Conservation (phyloP, 2,888 invertebrate species). For the Ecdyonurus torrentis region DNA sequence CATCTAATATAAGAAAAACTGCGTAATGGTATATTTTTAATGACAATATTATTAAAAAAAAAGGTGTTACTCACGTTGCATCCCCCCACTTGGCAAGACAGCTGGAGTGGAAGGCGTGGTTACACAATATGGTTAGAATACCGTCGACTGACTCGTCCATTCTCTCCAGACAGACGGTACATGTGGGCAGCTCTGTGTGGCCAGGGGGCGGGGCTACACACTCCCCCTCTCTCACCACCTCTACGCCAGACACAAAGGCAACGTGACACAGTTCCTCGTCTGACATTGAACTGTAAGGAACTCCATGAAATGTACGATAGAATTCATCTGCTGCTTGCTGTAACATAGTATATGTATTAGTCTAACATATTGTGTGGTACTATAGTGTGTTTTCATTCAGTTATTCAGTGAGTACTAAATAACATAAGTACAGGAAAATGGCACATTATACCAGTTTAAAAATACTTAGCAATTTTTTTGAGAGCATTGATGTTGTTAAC, state of each 20-base stretch:
- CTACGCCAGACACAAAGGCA: constrained; percentile 88
- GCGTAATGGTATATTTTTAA: no score
- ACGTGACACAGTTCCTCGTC: constrained; percentile 81
- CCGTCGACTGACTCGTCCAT: constrained; percentile 99
- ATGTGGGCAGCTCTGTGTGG: constrained; percentile 91
- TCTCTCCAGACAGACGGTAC: constrained; percentile 90
- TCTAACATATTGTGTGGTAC: background rate
- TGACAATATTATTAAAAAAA: background rate
- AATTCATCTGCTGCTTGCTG: constrained; percentile 78
- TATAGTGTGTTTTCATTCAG: constrained; percentile 7
- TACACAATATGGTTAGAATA: constrained; percentile 91
- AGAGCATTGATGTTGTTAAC: no score
- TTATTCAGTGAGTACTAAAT: background rate
- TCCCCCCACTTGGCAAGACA: constrained; percentile 96
- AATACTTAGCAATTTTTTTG: no score
- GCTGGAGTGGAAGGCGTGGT: constrained; percentile 93
- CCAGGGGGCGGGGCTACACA: constrained; percentile 38
- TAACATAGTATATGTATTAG: constrained; percentile 10
- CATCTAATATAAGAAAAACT: no score
- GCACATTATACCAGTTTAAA: no score
- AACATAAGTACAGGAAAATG: background rate
- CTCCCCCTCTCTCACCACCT: constrained; percentile 52
- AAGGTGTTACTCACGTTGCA: constrained; percentile 36
- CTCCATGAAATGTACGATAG: constrained; percentile 82
- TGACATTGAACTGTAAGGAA: constrained; percentile 84